Conservation (phyloP, 2,888 invertebrate species). For the Sclerodermus sp. region DNA sequence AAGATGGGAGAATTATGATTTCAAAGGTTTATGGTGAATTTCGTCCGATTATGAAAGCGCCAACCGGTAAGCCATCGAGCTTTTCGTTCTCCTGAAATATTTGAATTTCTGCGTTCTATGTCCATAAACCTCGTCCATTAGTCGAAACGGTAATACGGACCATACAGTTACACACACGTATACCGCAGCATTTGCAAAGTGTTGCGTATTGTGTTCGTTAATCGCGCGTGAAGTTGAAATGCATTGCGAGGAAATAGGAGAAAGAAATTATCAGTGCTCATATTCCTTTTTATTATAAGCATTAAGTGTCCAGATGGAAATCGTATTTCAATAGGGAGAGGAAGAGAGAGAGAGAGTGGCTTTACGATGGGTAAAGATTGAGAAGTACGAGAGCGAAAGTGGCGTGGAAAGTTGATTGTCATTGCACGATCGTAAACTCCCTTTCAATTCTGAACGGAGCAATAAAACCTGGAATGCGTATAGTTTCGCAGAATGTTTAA, state of each 20-base stretch:
- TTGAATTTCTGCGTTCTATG: not conserved
- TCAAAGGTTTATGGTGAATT: constrained; percentile 36
- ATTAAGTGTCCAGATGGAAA: not conserved
- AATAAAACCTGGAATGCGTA: constrained; percentile 22
- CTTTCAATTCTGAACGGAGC: constrained; percentile 11
- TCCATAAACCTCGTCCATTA: constrained; percentile 33
- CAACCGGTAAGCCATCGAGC: constrained; percentile 30
- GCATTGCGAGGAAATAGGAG: no score
- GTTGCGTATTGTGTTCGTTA: no score
- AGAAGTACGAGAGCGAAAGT: constrained; percentile 14
- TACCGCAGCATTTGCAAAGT: no score
- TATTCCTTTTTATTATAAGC: not conserved
- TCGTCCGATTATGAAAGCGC: constrained; percentile 35
- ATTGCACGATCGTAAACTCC: constrained; percentile 26
- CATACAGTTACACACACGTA: no score
- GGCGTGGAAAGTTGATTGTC: constrained; percentile 19
- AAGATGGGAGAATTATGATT: constrained; percentile 31
- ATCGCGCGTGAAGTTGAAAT: no score
- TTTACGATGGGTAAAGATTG: no score
- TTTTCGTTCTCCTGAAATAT: constrained; percentile 39
- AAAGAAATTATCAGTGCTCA: not conserved
- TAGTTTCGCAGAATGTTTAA: constrained; percentile 26
- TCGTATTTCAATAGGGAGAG: no score
- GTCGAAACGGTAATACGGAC: no score
- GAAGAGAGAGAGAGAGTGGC: no score